Evolutionary conservation across 2,797 vertebrate genomes (phyloP).

Genomic region (Rhinogobio ventralis): DNA sequence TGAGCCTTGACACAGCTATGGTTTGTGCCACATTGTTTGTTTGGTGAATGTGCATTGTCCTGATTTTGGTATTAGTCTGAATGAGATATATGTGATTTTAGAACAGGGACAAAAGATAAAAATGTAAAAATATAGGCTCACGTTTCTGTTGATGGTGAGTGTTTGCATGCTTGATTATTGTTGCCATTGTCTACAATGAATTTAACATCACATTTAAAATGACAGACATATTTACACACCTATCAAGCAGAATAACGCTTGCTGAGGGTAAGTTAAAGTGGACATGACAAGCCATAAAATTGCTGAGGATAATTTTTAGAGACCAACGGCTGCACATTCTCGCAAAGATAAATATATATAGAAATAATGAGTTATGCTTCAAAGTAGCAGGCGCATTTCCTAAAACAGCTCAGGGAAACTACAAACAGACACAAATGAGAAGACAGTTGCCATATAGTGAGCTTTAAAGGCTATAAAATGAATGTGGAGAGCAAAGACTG

Average conservation of each 20-base stretch:
- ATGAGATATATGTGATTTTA: not conserved
- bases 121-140: no score
- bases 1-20: not conserved
- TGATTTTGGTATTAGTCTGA: not conserved
- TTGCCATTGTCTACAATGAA: not conserved
- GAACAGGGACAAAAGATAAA: not conserved
- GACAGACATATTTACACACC: conserved; percentile 20
- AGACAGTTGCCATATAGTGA: not conserved
- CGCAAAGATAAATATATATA: not conserved
- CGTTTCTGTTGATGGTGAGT: not conserved
- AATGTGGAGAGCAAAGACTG: not conserved
- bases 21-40: not conserved
- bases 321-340: not conserved
- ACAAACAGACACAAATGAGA: not conserved
- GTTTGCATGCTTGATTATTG: not conserved
- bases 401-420: not conserved
- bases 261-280: not conserved
- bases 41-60: not conserved
- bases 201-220: conserved; percentile 6
- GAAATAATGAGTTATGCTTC: not conserved
- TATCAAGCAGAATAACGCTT: conserved; percentile 12
- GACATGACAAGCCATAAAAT: conserved; percentile 23
- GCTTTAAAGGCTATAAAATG: not conserved
- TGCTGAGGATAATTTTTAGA: not conserved
- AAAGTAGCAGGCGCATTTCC: not conserved